Percentiles rank a stretch among this genome's conserved stretches.
Evolutionary conservation across 2,888 invertebrate genomes (phyloP).

Genomic region (Anoplius nigerrimus): DNA sequence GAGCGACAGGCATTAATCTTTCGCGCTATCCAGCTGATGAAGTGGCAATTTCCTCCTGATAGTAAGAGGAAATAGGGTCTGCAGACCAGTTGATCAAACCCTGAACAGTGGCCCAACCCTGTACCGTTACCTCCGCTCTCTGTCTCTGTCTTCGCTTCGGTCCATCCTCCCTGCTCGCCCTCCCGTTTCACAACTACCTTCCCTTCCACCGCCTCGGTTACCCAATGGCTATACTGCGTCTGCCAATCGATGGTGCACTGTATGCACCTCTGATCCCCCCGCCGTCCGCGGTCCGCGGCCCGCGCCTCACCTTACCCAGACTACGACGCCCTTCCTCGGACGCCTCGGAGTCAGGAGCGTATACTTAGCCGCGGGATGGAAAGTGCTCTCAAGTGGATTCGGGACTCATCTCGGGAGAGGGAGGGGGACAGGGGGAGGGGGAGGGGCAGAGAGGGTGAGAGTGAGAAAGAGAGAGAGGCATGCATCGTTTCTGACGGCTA

Average conservation of each 20-base stretch:
- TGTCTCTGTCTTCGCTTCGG: not conserved
- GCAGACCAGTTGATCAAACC: slow-evolving; percentile 66
- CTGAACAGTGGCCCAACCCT: slow-evolving; percentile 46
- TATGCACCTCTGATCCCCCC: slow-evolving; percentile 42
- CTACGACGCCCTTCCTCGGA: slow-evolving; percentile 19
- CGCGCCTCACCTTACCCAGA: slow-evolving; percentile 2
- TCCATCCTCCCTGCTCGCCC: slow-evolving; percentile 11
- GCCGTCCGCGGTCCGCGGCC: not conserved
- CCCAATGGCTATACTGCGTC: slow-evolving; percentile 55
- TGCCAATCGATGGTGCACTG: slow-evolving; percentile 60
- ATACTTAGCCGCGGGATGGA: slow-evolving; percentile 46
- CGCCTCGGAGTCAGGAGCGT: slow-evolving; percentile 20
- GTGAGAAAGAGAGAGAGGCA: too few species aligned
- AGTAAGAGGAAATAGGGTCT: slow-evolving; percentile 71
- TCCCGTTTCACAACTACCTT: slow-evolving; percentile 16
- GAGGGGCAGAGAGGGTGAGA: too few species aligned
- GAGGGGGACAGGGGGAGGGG: too few species aligned
- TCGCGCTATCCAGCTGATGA: slow-evolving; percentile 67
- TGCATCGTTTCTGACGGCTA: not conserved
- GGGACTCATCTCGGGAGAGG: slow-evolving; percentile 30
- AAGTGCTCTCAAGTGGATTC: slow-evolving; percentile 47
- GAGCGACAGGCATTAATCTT: slow-evolving; percentile 62
- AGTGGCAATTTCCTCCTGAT: slow-evolving; percentile 72
- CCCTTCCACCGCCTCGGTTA: slow-evolving; percentile 47
- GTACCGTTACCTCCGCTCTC: not conserved